Conservation (phyloP, 1,140 invertebrate genomes). For the Saxidomus purpurata region DNA sequence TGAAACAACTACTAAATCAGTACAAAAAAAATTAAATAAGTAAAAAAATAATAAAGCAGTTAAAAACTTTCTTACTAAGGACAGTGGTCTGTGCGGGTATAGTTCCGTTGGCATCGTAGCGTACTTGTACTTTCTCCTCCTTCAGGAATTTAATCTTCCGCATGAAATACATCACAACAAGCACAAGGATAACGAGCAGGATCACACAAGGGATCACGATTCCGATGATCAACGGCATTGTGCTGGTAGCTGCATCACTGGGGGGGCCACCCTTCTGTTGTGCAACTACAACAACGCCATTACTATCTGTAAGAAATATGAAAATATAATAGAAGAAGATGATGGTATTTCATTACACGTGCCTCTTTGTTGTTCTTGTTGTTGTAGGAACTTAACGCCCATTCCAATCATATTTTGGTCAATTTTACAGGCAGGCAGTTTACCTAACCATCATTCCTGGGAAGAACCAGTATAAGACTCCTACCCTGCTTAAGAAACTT, state of each 20-base stretch:
- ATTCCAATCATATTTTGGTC: too few species aligned
- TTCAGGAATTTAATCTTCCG: conserved; percentile 42
- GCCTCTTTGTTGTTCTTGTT: too few species aligned
- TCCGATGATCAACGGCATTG: not conserved
- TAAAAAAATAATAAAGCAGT: not conserved
- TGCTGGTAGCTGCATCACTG: not conserved
- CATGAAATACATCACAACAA: conserved; percentile 6
- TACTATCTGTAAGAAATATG: not conserved
- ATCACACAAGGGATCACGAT: not conserved
- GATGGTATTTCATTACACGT: too few species aligned
- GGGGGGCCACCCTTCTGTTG: not conserved
- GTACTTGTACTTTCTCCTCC: conserved; percentile 29
- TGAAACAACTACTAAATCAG: too few species aligned
- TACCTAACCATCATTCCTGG: too few species aligned
- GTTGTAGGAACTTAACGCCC: too few species aligned
- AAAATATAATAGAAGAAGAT: too few species aligned
- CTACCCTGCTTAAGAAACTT: too few species aligned
- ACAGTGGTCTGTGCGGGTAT: conserved; percentile 18
- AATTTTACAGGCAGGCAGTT: too few species aligned
- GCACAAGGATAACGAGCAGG: not conserved
- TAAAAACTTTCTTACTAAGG: not conserved
- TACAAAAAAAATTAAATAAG: too few species aligned
- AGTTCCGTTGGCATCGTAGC: not conserved
- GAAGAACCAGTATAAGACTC: too few species aligned
- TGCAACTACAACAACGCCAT: not conserved